phyloP scores from a whole-genome alignment of 2,113 vertebrate genomes.

The Sisor rabdophorus region DNA sequence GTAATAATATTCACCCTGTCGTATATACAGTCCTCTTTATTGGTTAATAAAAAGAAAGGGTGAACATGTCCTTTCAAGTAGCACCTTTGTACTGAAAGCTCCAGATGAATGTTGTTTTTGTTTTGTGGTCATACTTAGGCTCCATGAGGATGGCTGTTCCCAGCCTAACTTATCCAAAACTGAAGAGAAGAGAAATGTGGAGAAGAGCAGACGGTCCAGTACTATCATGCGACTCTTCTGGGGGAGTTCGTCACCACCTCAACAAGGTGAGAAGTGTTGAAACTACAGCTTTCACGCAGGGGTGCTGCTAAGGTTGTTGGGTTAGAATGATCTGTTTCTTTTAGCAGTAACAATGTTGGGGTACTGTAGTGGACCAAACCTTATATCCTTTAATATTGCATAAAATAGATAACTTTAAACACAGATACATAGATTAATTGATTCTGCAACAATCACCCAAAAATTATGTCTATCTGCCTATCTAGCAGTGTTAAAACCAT shows the following conservation, averaged over 20 bases:
- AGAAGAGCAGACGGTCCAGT: constrained; percentile 67
- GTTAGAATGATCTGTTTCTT: no score
- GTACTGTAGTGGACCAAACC: no score
- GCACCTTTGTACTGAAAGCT: background rate
- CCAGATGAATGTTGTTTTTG: background rate
- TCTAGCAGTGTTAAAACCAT: no score
- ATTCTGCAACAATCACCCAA: no score
- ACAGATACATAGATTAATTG: no score
- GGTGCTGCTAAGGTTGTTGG: no score
- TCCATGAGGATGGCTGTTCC: constrained; percentile 44
- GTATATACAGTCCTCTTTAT: no score
- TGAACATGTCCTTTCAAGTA: background rate
- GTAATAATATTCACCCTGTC: background rate
- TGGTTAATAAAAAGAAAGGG: no score
- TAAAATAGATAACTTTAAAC: no score
- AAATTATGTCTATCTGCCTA: no score
- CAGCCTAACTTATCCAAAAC: constrained; percentile 65
- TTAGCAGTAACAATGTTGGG: no score
- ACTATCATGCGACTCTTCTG: constrained; percentile 69
- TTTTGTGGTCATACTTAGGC: constrained; percentile 37
- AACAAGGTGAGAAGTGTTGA: constrained; percentile 33
- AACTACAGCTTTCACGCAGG: background rate
- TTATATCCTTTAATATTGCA: no score
- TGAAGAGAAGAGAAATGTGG: constrained; percentile 69
- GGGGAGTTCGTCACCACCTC: constrained; percentile 61